phyloP scores from a whole-genome alignment of 2,888 invertebrate species.

The Dorcus hopei region DNA sequence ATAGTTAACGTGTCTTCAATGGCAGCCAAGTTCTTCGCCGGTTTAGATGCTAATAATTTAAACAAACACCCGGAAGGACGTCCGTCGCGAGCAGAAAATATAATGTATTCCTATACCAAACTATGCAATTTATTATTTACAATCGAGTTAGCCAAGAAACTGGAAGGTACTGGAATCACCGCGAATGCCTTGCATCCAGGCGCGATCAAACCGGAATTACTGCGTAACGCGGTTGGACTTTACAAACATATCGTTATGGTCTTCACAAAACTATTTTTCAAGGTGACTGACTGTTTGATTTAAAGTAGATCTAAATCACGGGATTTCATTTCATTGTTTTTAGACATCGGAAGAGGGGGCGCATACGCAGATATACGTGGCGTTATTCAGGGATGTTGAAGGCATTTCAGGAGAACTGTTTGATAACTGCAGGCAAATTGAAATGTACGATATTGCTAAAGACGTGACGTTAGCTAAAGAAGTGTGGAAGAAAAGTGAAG shows the following conservation, averaged over 20 bases:
- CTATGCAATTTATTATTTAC: constrained; percentile 34
- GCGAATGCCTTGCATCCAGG: constrained; percentile 38
- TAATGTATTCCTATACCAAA: constrained; percentile 27
- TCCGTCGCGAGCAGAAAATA: not conserved
- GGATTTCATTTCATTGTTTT: not conserved
- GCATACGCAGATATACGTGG: constrained; percentile 74
- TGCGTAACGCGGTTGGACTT: not conserved
- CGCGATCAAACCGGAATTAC: constrained; percentile 18
- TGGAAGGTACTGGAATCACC: constrained; percentile 27
- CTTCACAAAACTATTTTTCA: not conserved
- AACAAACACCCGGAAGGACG: constrained; percentile 1
- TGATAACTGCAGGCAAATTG: constrained; percentile 68
- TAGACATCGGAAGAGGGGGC: not conserved
- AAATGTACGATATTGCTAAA: constrained; percentile 56
- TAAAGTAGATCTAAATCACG: not conserved
- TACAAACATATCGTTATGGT: not conserved
- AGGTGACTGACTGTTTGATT: not conserved
- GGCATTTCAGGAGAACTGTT: constrained; percentile 74
- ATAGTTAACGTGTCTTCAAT: constrained; percentile 36
- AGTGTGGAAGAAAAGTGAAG: constrained; percentile 80
- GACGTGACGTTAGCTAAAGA: constrained; percentile 69
- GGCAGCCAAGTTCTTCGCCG: constrained; percentile 1
- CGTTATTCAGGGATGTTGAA: constrained; percentile 71
- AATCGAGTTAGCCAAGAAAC: constrained; percentile 27
- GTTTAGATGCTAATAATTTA: not conserved